phyloP scores from a whole-genome alignment of 92 coral and sea anemone genomes.

The Phenganax marumi region DNA sequence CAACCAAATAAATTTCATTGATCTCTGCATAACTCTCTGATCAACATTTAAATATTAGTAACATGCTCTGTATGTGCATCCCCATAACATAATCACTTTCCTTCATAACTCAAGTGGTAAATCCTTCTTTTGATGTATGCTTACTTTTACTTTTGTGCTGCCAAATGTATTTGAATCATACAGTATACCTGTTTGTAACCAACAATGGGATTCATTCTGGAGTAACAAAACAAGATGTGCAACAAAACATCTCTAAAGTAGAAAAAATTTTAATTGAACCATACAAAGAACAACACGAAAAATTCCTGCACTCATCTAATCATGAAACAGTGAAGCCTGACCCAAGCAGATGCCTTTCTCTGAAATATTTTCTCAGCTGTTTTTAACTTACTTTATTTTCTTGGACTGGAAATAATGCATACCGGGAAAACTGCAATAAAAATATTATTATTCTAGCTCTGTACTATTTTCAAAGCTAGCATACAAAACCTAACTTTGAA shows the following conservation, averaged over 20 bases:
- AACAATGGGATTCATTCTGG: slow-evolving; percentile 71
- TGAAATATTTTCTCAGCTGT: not conserved
- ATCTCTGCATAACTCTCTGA: not conserved
- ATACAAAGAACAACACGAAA: no score
- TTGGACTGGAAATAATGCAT: slow-evolving; percentile 77
- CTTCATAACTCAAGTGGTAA: no score
- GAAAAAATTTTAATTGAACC: not conserved
- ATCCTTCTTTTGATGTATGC: no score
- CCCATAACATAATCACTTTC: no score
- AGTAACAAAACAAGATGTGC: slow-evolving; percentile 80
- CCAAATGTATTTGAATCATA: not conserved
- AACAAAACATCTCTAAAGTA: slow-evolving; percentile 75
- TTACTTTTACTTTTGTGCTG: not conserved
- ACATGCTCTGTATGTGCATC: no score
- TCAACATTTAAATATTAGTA: not conserved
- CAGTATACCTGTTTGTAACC: slow-evolving; percentile 88
- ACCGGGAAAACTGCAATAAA: slow-evolving; percentile 75
- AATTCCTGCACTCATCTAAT: not conserved
- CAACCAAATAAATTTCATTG: not conserved
- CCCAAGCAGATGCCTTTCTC: not conserved
- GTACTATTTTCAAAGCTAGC: not conserved
- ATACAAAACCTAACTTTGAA: not conserved
- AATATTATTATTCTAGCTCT: not conserved
- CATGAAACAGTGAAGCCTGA: not conserved
- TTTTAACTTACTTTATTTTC: slow-evolving; percentile 73